Evolutionary conservation across 2,888 invertebrate species (phyloP).

Genomic region (Agrochola lychnidis): DNA sequence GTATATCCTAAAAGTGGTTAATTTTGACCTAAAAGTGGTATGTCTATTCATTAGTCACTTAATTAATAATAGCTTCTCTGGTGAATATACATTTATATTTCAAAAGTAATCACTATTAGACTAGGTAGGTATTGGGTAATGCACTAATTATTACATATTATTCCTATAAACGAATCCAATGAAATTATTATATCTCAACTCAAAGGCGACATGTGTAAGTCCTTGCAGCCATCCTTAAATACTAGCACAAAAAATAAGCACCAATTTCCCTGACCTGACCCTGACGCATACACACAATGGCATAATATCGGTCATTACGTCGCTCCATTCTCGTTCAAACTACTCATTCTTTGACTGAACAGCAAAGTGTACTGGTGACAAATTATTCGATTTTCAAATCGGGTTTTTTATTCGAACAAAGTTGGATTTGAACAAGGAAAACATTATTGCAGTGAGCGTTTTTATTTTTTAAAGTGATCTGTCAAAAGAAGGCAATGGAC

Average conservation of each 20-base stretch:
- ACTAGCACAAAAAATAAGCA: constrained; percentile 21
- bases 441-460: background rate
- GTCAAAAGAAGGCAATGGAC: background rate
- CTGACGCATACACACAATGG: constrained; percentile 35
- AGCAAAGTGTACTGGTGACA: constrained; percentile 6
- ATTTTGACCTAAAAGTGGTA: background rate
- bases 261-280: constrained; percentile 41
- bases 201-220: too few relatives aligned
- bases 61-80: background rate
- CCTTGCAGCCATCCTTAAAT: background rate
- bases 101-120: background rate
- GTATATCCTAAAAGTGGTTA: background rate
- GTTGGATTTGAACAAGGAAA: background rate
- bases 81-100: background rate
- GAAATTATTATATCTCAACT: background rate
- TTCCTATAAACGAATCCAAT: background rate
- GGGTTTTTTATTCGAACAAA: background rate
- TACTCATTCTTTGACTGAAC: constrained; percentile 32
- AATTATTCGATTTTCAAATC: constrained; percentile 11
- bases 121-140: background rate
- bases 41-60: too few relatives aligned
- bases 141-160: background rate
- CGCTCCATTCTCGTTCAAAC: constrained; percentile 28
- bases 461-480: constrained; percentile 10
- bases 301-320: constrained; percentile 31